Conservation (phyloP, 1,140 invertebrate genomes). For the Lutraria rhynchaena region DNA sequence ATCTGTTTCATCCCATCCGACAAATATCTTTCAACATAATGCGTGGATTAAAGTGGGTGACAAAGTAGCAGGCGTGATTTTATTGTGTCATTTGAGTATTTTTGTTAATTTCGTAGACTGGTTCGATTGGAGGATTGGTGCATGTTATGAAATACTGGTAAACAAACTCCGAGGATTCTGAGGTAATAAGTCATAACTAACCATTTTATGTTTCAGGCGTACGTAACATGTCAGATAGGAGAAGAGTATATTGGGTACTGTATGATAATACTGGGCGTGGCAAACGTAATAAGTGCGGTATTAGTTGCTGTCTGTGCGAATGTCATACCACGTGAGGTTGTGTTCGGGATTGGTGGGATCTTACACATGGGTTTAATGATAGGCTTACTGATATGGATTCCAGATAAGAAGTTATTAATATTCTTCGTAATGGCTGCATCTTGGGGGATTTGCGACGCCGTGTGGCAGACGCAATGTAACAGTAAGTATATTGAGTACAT, state of each 20-base stretch:
- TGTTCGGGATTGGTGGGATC: conserved; percentile 78
- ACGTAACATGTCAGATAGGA: conserved; percentile 79
- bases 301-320: conserved; percentile 76
- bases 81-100: no score
- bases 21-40: no score
- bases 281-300: conserved; percentile 77
- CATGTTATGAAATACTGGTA: no score
- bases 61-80: no score
- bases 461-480: conserved; percentile 99
- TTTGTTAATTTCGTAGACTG: no score
- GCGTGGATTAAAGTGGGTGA: no score
- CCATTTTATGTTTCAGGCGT: conserved; percentile 76
- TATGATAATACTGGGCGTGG: conserved; percentile 80
- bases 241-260: conserved; percentile 80
- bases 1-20: no score
- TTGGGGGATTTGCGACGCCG: conserved; percentile 98
- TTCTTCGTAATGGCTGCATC: conserved; percentile 96
- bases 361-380: conserved; percentile 80
- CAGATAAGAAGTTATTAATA: conserved; percentile 89
- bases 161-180: no score
- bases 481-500: conserved; percentile 85
- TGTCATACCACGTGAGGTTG: conserved; percentile 79
- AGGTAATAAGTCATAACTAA: no score
- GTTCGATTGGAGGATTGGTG: no score
- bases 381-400: conserved; percentile 89